A percentile compares a stretch with the other conserved stretches of the same genome.
Conservation (phyloP, 2,888 invertebrate species). For the Bugula neritina region DNA sequence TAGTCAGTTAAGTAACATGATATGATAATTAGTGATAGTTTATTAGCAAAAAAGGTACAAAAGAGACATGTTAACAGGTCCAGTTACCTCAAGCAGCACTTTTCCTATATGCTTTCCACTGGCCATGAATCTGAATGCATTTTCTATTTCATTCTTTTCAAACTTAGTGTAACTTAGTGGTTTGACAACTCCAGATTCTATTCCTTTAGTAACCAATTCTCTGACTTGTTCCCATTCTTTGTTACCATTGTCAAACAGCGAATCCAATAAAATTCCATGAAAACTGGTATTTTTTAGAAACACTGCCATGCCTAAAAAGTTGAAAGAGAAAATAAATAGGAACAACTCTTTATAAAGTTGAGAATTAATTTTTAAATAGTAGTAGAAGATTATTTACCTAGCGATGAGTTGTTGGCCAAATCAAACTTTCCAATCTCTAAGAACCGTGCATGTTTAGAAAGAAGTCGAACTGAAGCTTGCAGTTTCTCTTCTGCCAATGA, state of each 20-base stretch:
- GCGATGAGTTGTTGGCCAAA: conserved; percentile 78
- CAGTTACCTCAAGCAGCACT: conserved; percentile 69
- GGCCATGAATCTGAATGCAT: conserved; percentile 89
- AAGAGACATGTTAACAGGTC: too few relatives aligned
- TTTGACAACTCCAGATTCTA: conserved; percentile 76
- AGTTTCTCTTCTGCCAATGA: conserved; percentile 93
- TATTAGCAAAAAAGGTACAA: too few relatives aligned
- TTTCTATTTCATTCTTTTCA: conserved; percentile 78
- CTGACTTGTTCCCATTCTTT: conserved; percentile 70
- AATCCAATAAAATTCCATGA: conserved; percentile 93
- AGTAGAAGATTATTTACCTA: conserved; percentile 60
- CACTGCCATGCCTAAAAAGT: conserved; percentile 74
- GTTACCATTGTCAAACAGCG: conserved; percentile 71
- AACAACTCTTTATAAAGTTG: too few relatives aligned
- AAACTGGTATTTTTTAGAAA: conserved; percentile 93
- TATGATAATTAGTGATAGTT: too few relatives aligned
- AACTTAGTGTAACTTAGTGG: conserved; percentile 86
- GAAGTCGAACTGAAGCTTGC: conserved; percentile 83
- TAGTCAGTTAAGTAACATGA: too few relatives aligned
- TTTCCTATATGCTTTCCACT: conserved; percentile 96
- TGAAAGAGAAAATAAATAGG: not conserved
- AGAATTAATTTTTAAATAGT: too few relatives aligned
- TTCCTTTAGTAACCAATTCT: conserved; percentile 74
- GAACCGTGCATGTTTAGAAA: conserved; percentile 88
- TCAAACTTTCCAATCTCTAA: conserved; percentile 97